Evolutionary conservation across 2,113 vertebrate genomes (phyloP).

Genomic region (Onychorhynchus coronatus): DNA sequence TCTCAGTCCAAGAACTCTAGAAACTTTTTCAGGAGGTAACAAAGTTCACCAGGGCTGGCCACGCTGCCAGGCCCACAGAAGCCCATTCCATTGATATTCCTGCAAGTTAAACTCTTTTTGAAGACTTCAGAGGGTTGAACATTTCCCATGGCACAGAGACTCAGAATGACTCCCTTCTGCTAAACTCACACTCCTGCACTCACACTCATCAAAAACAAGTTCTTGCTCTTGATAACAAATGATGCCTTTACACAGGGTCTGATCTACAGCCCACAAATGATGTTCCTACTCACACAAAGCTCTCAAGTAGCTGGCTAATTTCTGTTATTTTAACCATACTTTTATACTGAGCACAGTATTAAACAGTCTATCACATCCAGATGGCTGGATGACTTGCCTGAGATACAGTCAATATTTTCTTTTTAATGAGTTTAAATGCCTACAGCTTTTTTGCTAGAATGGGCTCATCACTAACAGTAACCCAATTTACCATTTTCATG

Average conservation of each 20-base stretch:
- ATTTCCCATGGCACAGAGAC: not conserved
- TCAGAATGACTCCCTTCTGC: not conserved
- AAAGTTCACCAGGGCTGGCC: not conserved
- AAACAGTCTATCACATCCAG: not conserved
- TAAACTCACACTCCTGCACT: accelerated
- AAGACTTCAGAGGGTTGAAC: not conserved
- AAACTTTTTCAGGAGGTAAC: not conserved
- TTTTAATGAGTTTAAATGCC: not conserved
- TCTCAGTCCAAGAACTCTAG: not conserved
- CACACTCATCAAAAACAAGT: not conserved
- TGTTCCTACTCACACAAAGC: not conserved
- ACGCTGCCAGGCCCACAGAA: not conserved
- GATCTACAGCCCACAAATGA: not conserved
- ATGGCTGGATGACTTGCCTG: not conserved
- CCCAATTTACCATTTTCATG: not conserved
- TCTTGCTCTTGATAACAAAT: not conserved
- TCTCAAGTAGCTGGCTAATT: not conserved
- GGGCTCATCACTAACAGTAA: not conserved
- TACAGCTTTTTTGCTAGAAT: not conserved
- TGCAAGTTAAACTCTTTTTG: not conserved
- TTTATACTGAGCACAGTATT: not conserved
- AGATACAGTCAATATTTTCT: not conserved
- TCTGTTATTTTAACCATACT: not conserved
- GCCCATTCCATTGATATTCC: not conserved
- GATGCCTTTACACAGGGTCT: not conserved